Evolutionary conservation across 2,888 invertebrate genomes (phyloP).

Genomic region (Luperina testacea): DNA sequence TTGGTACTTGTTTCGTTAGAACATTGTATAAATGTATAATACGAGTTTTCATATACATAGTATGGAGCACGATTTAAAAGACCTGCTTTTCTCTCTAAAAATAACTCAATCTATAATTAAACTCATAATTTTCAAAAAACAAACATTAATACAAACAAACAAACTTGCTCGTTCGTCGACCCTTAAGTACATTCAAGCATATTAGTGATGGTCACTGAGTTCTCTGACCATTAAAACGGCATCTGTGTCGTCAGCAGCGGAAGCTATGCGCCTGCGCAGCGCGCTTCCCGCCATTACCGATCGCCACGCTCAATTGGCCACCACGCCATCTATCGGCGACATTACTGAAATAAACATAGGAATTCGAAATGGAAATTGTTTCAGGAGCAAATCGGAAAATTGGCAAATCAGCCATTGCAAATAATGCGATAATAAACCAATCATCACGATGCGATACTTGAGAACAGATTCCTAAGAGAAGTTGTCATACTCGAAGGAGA

Average conservation of each 20-base stretch:
- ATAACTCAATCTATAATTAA: neutral
- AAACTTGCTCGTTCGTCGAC: slow-evolving; percentile 59
- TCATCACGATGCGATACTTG: neutral
- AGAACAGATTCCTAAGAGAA: neutral
- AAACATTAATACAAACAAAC: slow-evolving; percentile 40
- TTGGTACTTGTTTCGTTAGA: neutral
- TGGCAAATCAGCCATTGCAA: neutral
- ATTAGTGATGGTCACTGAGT: slow-evolving; percentile 69
- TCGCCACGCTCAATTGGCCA: slow-evolving; percentile 61
- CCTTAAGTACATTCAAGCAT: slow-evolving; percentile 64
- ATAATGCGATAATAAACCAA: neutral
- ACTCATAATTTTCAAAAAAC: neutral
- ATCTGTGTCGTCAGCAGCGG: slow-evolving; percentile 67
- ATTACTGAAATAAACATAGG: slow-evolving; percentile 36
- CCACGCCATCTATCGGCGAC: slow-evolving; percentile 49
- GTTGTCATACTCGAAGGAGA: neutral
- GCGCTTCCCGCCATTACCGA: slow-evolving; percentile 67
- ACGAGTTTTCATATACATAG: neutral
- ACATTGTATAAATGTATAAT: neutral
- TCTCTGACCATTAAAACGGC: slow-evolving; percentile 70
- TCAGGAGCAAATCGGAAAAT: slow-evolving; percentile 10
- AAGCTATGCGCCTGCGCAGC: slow-evolving; percentile 57
- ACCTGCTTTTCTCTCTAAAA: neutral
- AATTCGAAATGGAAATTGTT: slow-evolving; percentile 39
- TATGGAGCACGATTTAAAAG: neutral